These are phyloP conservation scores for Henricia sp. DNA, from an alignment of 53 echinoderm and acorn worm genomes.

Conservation along the genomic window DNA sequence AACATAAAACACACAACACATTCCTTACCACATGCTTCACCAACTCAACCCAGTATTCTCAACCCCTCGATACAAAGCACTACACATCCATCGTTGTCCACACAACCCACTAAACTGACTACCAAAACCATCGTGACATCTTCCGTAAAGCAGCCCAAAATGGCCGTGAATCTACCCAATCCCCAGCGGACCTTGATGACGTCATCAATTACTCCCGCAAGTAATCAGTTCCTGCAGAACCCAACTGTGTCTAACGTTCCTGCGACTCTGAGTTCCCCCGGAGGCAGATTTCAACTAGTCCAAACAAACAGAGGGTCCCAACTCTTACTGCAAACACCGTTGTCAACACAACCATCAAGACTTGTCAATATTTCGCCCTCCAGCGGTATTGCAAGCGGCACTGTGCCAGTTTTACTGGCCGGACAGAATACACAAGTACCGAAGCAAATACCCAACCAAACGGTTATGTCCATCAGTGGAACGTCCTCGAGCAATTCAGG, in stretches of 20 bases:
- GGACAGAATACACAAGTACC: conserved; percentile 1
- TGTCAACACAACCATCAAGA: conserved; percentile 23
- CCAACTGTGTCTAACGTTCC: background rate
- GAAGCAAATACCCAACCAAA: background rate
- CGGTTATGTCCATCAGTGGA: background rate
- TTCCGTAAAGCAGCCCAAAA: conserved; percentile 20
- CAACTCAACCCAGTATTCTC: background rate
- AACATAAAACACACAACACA: background rate
- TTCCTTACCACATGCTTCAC: background rate
- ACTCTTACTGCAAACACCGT: conserved; percentile 22
- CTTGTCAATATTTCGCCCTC: background rate
- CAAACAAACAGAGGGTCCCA: conserved; percentile 36
- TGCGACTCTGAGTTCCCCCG: background rate
- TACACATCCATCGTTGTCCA: background rate
- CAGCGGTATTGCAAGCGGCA: background rate
- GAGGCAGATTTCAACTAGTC: conserved; percentile 26
- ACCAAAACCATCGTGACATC: conserved; percentile 39
- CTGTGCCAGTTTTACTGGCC: conserved; percentile 7
- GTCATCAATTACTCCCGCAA: background rate
- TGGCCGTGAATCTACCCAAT: conserved; percentile 16
- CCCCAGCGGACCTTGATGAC: background rate
- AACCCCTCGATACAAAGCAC: background rate
- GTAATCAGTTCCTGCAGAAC: background rate
- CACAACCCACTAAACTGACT: conserved; percentile 12
- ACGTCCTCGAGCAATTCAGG: background rate